Percentiles rank a stretch among this genome's conserved stretches.
Conservation (phyloP, 1,140 invertebrate genomes). For the Orius laevigatus region DNA sequence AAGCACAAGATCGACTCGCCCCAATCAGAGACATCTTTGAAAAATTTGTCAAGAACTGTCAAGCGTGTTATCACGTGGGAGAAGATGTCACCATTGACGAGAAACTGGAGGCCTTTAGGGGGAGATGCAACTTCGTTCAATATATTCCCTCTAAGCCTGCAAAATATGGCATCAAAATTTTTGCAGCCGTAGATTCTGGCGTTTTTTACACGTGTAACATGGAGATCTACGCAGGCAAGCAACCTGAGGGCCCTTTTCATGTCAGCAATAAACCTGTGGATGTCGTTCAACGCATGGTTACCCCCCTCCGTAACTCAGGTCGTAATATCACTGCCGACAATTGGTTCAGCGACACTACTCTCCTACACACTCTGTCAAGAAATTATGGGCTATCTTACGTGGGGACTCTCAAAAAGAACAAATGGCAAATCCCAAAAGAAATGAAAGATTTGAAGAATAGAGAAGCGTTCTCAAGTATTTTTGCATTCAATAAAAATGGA, state of each 20-base stretch:
- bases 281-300: constrained; percentile 20
- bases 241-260: constrained; percentile 23
- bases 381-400: constrained; percentile 23
- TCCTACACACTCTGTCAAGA: constrained; percentile 21
- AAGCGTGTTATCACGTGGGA: constrained; percentile 17
- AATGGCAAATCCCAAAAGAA: constrained; percentile 23
- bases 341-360: constrained; percentile 17
- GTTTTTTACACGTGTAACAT: constrained; percentile 24
- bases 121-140: constrained; percentile 26
- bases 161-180: constrained; percentile 27
- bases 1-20: constrained; percentile 24
- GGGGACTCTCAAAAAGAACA: constrained; percentile 25
- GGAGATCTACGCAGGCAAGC: constrained; percentile 25
- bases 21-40: constrained; percentile 26
- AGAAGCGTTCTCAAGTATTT: constrained; percentile 14
- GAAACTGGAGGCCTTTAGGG: constrained; percentile 27
- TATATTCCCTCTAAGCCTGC: constrained; percentile 28
- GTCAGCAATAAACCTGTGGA: constrained; percentile 22
- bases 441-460: constrained; percentile 17
- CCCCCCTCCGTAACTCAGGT: constrained; percentile 17
- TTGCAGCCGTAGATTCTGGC: constrained; percentile 18
- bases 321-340: constrained; percentile 23
- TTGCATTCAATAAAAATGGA: constrained; percentile 14
- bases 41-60: constrained; percentile 24
- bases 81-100: constrained; percentile 28